phyloP scores from a whole-genome alignment of 2,888 invertebrate species.

The Tortrix viridana region DNA sequence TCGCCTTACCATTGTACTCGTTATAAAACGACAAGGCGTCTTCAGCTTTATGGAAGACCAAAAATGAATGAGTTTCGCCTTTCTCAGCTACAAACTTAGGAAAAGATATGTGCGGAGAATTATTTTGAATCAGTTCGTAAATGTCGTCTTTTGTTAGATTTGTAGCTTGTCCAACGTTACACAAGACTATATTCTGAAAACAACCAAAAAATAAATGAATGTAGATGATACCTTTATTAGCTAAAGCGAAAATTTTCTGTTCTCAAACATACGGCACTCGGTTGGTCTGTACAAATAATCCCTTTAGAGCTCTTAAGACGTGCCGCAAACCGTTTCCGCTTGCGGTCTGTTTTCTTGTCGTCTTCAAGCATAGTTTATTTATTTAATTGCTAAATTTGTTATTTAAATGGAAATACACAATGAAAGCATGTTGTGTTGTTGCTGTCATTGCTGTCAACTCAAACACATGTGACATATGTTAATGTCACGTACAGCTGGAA shows the following conservation, averaged over 20 bases:
- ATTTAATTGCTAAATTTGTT: background rate
- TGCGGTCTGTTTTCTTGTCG: slow-evolving; percentile 63
- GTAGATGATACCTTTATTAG: slow-evolving; percentile 7
- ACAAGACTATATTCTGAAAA: slow-evolving; percentile 89
- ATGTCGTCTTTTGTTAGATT: slow-evolving; percentile 88
- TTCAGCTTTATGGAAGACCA: slow-evolving; percentile 82
- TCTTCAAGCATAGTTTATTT: slow-evolving; percentile 54
- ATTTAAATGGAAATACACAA: background rate
- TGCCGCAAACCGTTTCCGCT: slow-evolving; percentile 69
- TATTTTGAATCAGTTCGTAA: slow-evolving; percentile 81
- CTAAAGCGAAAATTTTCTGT: slow-evolving; percentile 4
- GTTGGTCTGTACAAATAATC: slow-evolving; percentile 56
- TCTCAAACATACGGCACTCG: slow-evolving; percentile 58
- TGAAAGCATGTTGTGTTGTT: too few species aligned
- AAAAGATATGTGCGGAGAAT: slow-evolving; percentile 79
- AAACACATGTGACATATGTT: too few species aligned
- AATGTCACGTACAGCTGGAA: too few species aligned
- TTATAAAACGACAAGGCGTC: slow-evolving; percentile 84
- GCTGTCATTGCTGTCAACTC: too few species aligned
- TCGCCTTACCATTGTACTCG: slow-evolving; percentile 84
- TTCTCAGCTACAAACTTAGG: slow-evolving; percentile 88
- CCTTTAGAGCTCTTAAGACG: slow-evolving; percentile 65
- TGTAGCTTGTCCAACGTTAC: slow-evolving; percentile 94
- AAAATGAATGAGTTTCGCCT: slow-evolving; percentile 92
- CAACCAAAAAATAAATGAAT: slow-evolving; percentile 19